These are phyloP conservation scores for Calliscelio sp. DNA, from an alignment of 2,888 invertebrate species.

Conservation along the genomic window DNA sequence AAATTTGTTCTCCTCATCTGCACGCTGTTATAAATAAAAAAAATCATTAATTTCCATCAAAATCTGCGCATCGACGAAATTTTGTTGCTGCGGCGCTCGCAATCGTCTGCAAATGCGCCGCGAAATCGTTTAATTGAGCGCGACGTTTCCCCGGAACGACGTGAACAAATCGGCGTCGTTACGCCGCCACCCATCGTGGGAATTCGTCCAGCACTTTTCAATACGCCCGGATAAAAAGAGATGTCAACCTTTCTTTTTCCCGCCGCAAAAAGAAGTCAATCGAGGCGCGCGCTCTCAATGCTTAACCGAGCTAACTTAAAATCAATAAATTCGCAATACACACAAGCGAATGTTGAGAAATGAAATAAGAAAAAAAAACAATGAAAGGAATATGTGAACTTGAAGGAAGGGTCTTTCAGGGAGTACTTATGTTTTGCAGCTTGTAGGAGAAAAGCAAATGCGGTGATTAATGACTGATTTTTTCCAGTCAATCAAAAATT, in stretches of 20 bases:
- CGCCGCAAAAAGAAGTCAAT: conserved; percentile 50
- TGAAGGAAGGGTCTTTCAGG: conserved; percentile 7
- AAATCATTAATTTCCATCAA: no score
- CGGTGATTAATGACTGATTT: no score
- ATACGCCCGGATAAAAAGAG: conserved; percentile 26
- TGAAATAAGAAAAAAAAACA: conserved; percentile 16
- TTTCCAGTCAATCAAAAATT: no score
- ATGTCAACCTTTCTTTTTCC: conserved; percentile 39
- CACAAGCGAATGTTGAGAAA: conserved; percentile 8
- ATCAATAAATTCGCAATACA: conserved; percentile 57
- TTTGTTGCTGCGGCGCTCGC: conserved; percentile 20
- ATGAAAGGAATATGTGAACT: no score
- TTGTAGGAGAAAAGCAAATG: neutral
- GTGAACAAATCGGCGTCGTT: conserved; percentile 48
- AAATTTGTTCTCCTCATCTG: no score
- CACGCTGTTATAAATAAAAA: no score
- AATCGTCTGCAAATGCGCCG: conserved; percentile 50
- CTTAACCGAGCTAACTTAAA: conserved; percentile 45
- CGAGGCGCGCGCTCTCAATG: conserved; percentile 43
- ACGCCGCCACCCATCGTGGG: conserved; percentile 65
- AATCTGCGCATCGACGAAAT: no score
- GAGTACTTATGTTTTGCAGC: neutral
- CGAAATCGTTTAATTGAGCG: conserved; percentile 69
- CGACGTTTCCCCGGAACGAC: conserved; percentile 47
- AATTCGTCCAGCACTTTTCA: conserved; percentile 47